Conservation (phyloP, 2,888 invertebrate genomes). For the Spilarctia lutea region DNA sequence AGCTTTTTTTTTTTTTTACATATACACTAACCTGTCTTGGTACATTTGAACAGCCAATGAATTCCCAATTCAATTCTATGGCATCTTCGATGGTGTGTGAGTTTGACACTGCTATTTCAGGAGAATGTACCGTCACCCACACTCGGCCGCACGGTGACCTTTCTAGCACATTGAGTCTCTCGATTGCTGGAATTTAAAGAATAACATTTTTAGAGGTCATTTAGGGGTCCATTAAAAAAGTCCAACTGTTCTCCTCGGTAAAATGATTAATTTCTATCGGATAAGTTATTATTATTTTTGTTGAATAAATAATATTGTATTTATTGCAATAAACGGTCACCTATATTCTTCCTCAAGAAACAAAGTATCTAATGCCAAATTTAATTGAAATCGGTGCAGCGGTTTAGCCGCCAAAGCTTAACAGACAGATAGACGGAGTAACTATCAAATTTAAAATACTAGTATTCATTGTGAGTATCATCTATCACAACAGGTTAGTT, state of each 20-base stretch:
- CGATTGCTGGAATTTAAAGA: conserved; percentile 53
- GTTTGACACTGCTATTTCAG: conserved; percentile 59
- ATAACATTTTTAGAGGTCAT: not conserved
- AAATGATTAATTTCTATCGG: too few species aligned
- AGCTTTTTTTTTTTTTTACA: too few species aligned
- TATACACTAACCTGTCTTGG: conserved; percentile 70
- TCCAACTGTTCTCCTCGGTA: too few species aligned
- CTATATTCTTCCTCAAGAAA: too few species aligned
- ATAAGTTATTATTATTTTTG: too few species aligned
- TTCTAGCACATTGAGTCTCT: conserved; percentile 65
- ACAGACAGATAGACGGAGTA: too few species aligned
- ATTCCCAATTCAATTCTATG: conserved; percentile 83
- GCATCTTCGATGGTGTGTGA: conserved; percentile 67
- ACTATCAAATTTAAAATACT: too few species aligned
- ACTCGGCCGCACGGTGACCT: conserved; percentile 78
- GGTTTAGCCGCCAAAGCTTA: too few species aligned
- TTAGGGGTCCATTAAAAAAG: not conserved
- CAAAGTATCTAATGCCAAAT: too few species aligned
- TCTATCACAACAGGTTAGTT: not conserved
- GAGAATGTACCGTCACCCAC: conserved; percentile 81
- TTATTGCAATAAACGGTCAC: too few species aligned
- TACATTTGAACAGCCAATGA: conserved; percentile 69
- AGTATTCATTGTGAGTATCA: not conserved
- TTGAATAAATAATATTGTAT: too few species aligned
- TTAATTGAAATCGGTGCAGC: too few species aligned